Percentiles rank a stretch among this genome's conserved stretches.
These are phyloP conservation scores for Leucopternis melanops DNA, from an alignment of 2,113 vertebrate species.

Conservation along the genomic window DNA sequence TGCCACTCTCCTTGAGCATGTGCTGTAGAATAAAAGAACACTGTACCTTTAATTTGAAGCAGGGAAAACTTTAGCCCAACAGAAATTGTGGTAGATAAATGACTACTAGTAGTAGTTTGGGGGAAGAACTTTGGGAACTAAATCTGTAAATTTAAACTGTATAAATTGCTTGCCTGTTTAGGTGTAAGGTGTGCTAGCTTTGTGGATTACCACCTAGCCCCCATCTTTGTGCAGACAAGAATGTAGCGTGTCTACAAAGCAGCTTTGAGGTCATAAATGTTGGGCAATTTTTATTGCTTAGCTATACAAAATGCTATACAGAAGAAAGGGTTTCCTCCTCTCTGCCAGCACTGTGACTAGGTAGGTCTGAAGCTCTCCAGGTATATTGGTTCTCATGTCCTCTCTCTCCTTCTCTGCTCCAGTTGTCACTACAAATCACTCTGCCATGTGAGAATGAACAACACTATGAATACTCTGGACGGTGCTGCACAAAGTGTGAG, in stretches of 20 bases:
- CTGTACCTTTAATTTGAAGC: too few relatives aligned
- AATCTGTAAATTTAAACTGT: too few relatives aligned
- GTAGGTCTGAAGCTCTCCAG: neutral
- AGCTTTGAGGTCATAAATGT: neutral
- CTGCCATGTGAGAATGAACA: conserved; percentile 39
- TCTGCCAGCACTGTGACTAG: neutral
- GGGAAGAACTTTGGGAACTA: too few relatives aligned
- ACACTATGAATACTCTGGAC: conserved; percentile 62
- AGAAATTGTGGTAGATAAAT: too few relatives aligned
- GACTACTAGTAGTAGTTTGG: too few relatives aligned
- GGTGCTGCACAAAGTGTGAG: conserved; percentile 74
- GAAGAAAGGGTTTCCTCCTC: neutral
- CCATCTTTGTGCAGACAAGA: too few relatives aligned
- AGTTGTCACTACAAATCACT: conserved; percentile 65
- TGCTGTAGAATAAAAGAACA: too few relatives aligned
- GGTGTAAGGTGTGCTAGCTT: too few relatives aligned
- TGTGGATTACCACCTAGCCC: too few relatives aligned
- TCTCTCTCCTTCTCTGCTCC: neutral
- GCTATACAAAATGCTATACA: neutral
- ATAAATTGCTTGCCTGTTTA: too few relatives aligned
- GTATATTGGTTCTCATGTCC: neutral
- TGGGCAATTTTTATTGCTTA: neutral
- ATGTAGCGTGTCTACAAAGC: neutral
- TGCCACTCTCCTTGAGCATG: too few relatives aligned
- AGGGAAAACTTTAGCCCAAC: too few relatives aligned